Base-by-base conservation (phyloP, 2,113 vertebrate genomes). In the Mesembrinibis cayennensis region DNA sequence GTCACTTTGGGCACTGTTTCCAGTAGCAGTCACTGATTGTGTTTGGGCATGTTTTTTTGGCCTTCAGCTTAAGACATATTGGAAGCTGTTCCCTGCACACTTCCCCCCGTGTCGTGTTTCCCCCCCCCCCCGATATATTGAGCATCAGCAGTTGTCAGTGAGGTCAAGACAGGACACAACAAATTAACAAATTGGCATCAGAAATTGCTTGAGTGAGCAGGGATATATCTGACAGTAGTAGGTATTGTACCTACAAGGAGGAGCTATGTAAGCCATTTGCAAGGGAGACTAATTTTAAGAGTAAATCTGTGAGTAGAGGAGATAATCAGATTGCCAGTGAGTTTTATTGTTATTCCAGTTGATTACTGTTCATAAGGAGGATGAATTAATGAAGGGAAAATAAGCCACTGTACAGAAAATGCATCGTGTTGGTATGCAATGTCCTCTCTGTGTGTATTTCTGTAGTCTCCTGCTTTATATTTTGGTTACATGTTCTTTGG, bases 121-220 rank as follows among this genome's bases (percentile, higher is more conserved):
- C 13, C 4, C 7, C 6, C 1, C 0, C 10, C 6, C 10, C 7
- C 2, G 1, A 2, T 36, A 11, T 9, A 32, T 7, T 49, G 36
- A 81, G 34, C 20, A 63, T 10, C 40, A 61, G 29, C 42, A 58
- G n/a, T 19, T 93, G 34, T 63, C n/a, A 52, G 45, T 62, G 32
- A 86, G 74, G 27, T 61, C 63, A 66, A 45, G 49, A 63, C 15
- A 71, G 62, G 63, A n/a, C 36, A 40, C 12, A 56, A 59, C 0
- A 22, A 86, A 44, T 4, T 70, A 56, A 59, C 0, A 22, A 86
- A 44, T 4, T 70, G 38, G 17, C 2, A 4, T 58, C 45, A 82
- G 52, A 66, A 89, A 50, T 47, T 73, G 32, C 40, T 55, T 53
- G 66, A 76, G 30, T 1, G 3, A 87, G 56, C n/a, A 66, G n/a